phyloP scores from a whole-genome alignment of 2,113 vertebrate species.

The Passer domesticus region DNA sequence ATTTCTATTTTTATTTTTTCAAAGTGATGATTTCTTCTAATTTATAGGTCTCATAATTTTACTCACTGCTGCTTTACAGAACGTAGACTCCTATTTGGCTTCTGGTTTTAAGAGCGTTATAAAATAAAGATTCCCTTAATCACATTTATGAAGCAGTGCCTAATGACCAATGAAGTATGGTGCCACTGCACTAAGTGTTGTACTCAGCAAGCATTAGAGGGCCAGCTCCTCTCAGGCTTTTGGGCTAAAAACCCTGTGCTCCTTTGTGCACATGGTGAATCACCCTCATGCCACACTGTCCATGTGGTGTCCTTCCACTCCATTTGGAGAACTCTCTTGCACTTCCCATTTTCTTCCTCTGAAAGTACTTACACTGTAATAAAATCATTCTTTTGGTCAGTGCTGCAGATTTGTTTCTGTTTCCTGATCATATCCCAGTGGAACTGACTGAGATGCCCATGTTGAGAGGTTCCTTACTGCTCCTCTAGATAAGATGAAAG shows the following conservation, averaged over 20 bases:
- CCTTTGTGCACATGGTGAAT: not conserved
- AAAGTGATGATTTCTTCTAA: not conserved
- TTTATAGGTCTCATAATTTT: not conserved
- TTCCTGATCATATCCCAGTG: not conserved
- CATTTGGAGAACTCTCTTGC: not conserved
- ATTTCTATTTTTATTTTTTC: not conserved
- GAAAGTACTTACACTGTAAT: not conserved
- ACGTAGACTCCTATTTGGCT: not conserved
- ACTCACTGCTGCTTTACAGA: not conserved
- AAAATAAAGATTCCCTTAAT: not conserved
- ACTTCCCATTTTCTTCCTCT: not conserved
- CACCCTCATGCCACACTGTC: not conserved
- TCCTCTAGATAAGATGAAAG: not conserved
- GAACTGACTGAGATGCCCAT: not conserved
- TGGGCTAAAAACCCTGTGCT: not conserved
- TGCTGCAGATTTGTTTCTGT: not conserved
- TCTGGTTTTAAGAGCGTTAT: not conserved
- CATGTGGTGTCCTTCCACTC: rapidly evolving
- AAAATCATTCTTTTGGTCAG: not conserved
- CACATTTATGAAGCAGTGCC: not conserved
- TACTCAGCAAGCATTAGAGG: not conserved
- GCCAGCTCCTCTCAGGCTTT: not conserved
- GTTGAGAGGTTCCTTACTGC: not conserved
- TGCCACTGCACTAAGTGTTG: not conserved
- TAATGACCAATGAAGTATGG: not conserved